These are phyloP conservation scores for Trichacis sp. DNA, from an alignment of 2,888 invertebrate species.

Conservation along the genomic window DNA sequence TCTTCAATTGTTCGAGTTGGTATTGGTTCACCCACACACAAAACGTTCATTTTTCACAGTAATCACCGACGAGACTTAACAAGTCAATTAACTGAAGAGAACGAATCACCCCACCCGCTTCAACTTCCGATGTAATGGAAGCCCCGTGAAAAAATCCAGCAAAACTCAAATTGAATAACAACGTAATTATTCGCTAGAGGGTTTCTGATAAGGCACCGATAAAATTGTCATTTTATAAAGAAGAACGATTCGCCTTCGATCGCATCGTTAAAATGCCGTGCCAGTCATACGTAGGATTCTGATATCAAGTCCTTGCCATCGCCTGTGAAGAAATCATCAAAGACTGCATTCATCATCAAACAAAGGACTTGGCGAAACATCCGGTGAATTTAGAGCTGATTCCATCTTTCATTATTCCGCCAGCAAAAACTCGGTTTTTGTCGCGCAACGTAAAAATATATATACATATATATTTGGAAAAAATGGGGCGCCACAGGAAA, in stretches of 20 bases:
- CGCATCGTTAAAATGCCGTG: constrained; percentile 29
- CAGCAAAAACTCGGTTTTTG: constrained; percentile 39
- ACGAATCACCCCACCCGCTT: neutral
- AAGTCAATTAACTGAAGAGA: neutral
- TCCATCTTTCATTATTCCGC: constrained; percentile 50
- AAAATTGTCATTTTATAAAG: constrained; percentile 20
- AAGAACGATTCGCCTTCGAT: constrained; percentile 24
- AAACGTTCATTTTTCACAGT: neutral
- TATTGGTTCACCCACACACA: no score
- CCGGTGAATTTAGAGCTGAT: constrained; percentile 58
- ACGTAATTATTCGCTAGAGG: constrained; percentile 21
- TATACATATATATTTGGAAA: no score
- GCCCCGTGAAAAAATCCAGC: neutral
- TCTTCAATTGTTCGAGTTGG: no score
- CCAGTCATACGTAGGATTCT: constrained; percentile 34
- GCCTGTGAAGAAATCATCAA: constrained; percentile 52
- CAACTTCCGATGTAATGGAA: neutral
- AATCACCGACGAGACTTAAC: neutral
- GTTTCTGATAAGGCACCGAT: constrained; percentile 32
- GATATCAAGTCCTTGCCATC: constrained; percentile 59
- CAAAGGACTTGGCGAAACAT: constrained; percentile 56
- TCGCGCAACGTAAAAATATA: neutral
- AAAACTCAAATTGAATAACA: constrained; percentile 20
- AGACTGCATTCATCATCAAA: constrained; percentile 53
- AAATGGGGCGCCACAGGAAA: no score